Percentiles rank a stretch among this genome's conserved stretches.
These are phyloP conservation scores for Aphidius colemani DNA, from an alignment of 2,888 invertebrate species.

Conservation along the genomic window DNA sequence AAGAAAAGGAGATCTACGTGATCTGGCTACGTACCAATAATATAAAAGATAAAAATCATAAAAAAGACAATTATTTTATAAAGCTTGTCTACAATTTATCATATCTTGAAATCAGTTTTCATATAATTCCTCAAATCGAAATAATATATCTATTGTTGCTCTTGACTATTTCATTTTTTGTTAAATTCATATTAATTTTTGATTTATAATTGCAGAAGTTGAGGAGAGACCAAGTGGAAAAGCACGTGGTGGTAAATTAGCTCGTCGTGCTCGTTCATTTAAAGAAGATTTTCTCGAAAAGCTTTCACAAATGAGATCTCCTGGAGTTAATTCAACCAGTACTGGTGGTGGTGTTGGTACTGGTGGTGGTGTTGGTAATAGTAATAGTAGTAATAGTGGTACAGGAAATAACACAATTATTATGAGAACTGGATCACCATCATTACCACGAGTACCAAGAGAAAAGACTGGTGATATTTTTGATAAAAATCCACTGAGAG, in stretches of 20 bases:
- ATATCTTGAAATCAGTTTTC: constrained; percentile 1
- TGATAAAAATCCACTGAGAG: constrained; percentile 70
- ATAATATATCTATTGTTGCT: background rate
- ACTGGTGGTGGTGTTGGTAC: constrained; percentile 59
- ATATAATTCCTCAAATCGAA: background rate
- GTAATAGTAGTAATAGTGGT: constrained; percentile 50
- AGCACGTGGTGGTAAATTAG: constrained; percentile 83
- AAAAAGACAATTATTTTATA: too few relatives aligned
- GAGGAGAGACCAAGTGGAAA: constrained; percentile 71
- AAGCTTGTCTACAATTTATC: too few relatives aligned
- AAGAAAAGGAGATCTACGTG: constrained; percentile 29
- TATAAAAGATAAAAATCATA: constrained; percentile 9
- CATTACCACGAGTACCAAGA: constrained; percentile 58
- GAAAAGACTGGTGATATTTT: constrained; percentile 61
- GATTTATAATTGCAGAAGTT: constrained; percentile 48
- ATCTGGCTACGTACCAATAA: constrained; percentile 35
- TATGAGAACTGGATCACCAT: constrained; percentile 60
- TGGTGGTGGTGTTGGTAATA: constrained; percentile 59
- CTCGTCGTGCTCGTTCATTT: constrained; percentile 85
- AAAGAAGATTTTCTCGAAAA: constrained; percentile 92
- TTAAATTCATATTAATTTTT: constrained; percentile 20
- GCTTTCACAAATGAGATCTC: constrained; percentile 87
- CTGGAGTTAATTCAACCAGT: constrained; percentile 60
- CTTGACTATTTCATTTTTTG: constrained; percentile 6
- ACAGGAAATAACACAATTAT: constrained; percentile 54